phyloP scores from a whole-genome alignment of 2,113 vertebrate genomes.

The Pandion haliaetus region DNA sequence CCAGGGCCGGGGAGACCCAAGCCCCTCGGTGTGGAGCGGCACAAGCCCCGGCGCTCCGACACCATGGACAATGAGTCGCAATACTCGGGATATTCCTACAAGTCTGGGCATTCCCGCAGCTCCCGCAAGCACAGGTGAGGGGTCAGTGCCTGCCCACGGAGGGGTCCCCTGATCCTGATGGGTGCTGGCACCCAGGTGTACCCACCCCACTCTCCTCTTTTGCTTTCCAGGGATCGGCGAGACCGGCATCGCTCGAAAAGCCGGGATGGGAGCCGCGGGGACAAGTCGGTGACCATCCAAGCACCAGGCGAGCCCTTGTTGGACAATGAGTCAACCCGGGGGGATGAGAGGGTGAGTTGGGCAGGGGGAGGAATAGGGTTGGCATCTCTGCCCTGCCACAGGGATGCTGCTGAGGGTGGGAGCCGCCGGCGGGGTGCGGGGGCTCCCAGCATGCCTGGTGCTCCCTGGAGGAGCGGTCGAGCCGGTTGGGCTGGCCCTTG shows the following conservation, averaged over 20 bases:
- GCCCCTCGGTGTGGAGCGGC: slow-evolving; percentile 65
- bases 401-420: not conserved
- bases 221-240: slow-evolving; percentile 79
- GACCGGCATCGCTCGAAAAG: slow-evolving; percentile 90
- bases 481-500: not conserved
- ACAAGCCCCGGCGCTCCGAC: slow-evolving; percentile 76
- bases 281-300: slow-evolving; percentile 97
- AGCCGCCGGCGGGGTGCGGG: not conserved
- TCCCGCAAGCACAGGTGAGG: slow-evolving; percentile 89
- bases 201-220: not conserved
- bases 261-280: slow-evolving; percentile 85
- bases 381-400: fast-evolving
- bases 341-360: slow-evolving; percentile 85
- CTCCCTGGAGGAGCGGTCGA: not conserved
- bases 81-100: slow-evolving; percentile 93
- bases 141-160: fast-evolving
- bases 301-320: slow-evolving; percentile 91
- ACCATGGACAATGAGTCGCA: slow-evolving; percentile 95
- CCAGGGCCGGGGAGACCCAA: slow-evolving; percentile 69
- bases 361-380: no score
- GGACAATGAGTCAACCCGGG: slow-evolving; percentile 91
- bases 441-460: not conserved
- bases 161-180: fast-evolving
- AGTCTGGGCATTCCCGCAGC: slow-evolving; percentile 89
- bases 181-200: not conserved